Base-by-base conservation (phyloP, 2,888 invertebrate species). In the Ypsolopha scabrella region DNA sequence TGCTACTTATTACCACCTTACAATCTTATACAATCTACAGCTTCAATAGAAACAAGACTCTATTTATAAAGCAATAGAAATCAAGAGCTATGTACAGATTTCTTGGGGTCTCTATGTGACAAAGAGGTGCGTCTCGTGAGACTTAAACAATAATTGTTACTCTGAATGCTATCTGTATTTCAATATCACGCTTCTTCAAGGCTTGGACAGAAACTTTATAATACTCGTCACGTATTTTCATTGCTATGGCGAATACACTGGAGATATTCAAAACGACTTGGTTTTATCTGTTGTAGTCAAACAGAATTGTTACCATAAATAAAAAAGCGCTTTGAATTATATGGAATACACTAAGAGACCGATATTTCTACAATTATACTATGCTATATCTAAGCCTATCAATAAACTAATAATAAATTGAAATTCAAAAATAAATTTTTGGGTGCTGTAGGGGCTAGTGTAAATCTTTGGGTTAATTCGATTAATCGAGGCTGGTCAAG, bases 1-100 rank as follows among this genome's bases (percentile, higher is more conserved):
- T 79, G 71, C 75, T 69, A 68, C 70, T 75, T 75, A 76, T 75
- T 73, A 76, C 35, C 14, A 9, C n/a, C 41, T 10, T 1, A 49
- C 33, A 39, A 39, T 39, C 6, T 39, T 39, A 39, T 24, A 24
- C 24, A 24, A 24, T 24, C 24, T 24, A 24, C 2, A 2, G 4
- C 24, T 24, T 24, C 24, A 24, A 24, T 24, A 24, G 24, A 24
- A 24, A 24, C 24, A 24, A 24, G 24, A 39, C 39, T 39, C 39
- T n/a, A 39, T 39, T 39, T n/a, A 39, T 39, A 39, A 6, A 39
- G n/a, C 10, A 3, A 39, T n/a, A 39, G 10, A n/a, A 39, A 3
- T 24, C 24, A 24, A 24, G 24, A 24, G 24, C 24, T 24, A 24
- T 24, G 24, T 24, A 24, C 4, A 24, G 24, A 24, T 24, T 4